Percentiles rank a stretch among this genome's conserved stretches.
Conservation (phyloP, 92 coral and sea anemone genomes). For the Plumapathes pennacea region DNA sequence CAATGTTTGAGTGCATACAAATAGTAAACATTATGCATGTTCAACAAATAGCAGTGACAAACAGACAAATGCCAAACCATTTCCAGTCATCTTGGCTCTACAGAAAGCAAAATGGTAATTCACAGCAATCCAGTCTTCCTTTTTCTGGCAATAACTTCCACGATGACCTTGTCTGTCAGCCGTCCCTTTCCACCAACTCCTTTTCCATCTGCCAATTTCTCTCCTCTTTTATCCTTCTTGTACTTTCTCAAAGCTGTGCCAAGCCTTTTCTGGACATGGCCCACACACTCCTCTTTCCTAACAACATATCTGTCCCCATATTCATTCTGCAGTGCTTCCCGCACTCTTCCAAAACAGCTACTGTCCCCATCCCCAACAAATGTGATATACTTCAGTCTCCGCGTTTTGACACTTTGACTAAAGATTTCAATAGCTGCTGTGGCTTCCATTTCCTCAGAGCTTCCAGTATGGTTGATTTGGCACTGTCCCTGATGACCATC, state of each 20-base stretch:
- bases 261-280: conserved; percentile 62
- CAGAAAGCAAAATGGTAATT: too few species aligned
- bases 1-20: too few species aligned
- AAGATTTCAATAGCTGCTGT: conserved; percentile 64
- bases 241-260: conserved; percentile 44
- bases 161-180: conserved; percentile 53
- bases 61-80: too few species aligned
- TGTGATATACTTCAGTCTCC: conserved; percentile 48
- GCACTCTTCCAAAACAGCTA: conserved; percentile 56
- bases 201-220: conserved; percentile 53
- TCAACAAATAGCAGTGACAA: too few species aligned
- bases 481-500: conserved; percentile 36
- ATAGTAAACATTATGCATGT: too few species aligned
- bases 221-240: conserved; percentile 40
- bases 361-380: conserved; percentile 72
- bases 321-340: conserved; percentile 36
- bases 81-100: too few species aligned
- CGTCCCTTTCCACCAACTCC: conserved; percentile 49
- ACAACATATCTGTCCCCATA: conserved; percentile 24
- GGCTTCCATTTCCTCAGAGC: conserved; percentile 63
- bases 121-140: conserved; percentile 30
- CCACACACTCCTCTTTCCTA: conserved; percentile 66
- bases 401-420: conserved; percentile 28
- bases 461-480: conserved; percentile 43
- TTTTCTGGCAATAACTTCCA: conserved; percentile 29